A percentile compares a stretch with the other conserved stretches of the same genome.
These are phyloP conservation scores for Falco columbarius DNA, from an alignment of 2,797 vertebrate genomes.

Conservation along the genomic window DNA sequence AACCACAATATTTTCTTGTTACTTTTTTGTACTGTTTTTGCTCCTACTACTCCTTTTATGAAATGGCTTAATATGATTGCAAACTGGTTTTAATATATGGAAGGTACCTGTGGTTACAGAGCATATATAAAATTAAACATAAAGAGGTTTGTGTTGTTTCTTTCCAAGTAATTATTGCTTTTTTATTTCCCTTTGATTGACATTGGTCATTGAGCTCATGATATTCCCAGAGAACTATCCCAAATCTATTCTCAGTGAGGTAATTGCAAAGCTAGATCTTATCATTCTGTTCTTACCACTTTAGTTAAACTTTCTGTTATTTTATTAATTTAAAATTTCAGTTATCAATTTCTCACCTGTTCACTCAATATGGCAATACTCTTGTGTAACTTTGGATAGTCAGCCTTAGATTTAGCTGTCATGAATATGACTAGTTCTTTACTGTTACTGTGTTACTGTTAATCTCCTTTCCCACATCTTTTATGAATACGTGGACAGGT, in stretches of 20 bases:
- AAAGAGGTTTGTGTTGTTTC: neutral
- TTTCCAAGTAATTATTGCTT: neutral
- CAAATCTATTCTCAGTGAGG: neutral
- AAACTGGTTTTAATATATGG: neutral
- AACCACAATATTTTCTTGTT: neutral
- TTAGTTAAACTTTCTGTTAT: neutral
- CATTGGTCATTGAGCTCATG: neutral
- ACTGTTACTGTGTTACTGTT: neutral
- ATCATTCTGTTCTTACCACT: neutral
- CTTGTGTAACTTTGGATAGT: neutral
- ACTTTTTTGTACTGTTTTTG: neutral
- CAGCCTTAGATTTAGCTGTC: neutral
- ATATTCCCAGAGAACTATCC: neutral
- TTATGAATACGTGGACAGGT: neutral
- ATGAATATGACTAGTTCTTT: neutral
- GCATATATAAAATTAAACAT: neutral
- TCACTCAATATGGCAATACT: neutral
- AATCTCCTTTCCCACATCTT: neutral
- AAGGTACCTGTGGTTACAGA: neutral
- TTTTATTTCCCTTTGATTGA: neutral
- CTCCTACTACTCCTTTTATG: neutral
- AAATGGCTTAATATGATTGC: neutral
- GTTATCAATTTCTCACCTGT: neutral
- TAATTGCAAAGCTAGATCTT: neutral
- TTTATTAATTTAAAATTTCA: neutral